These are phyloP conservation scores for Pseudonaja textilis DNA, from an alignment of 2,113 vertebrate species.

Conservation along the genomic window DNA sequence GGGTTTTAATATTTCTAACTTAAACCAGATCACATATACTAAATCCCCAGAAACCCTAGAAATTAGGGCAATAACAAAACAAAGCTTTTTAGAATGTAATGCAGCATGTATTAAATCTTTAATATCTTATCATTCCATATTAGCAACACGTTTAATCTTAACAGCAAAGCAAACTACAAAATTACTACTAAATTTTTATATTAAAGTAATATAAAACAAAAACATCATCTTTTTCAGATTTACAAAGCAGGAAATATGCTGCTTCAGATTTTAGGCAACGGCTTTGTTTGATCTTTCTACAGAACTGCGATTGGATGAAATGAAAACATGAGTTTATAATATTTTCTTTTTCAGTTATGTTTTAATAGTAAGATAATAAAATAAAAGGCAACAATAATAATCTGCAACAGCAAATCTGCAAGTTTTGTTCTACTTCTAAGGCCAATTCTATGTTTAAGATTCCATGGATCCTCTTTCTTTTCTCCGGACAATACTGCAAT, in stretches of 20 bases:
- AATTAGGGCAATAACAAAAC: neutral
- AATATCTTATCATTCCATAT: neutral
- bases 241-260: neutral
- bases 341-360: neutral
- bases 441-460: neutral
- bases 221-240: neutral
- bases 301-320: neutral
- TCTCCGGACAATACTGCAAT: neutral
- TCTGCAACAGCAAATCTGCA: neutral
- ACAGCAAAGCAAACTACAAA: neutral
- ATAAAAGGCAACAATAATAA: neutral
- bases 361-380: neutral
- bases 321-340: neutral
- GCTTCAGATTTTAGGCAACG: neutral
- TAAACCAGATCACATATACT: neutral
- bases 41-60: neutral
- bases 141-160: neutral
- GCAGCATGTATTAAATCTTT: neutral
- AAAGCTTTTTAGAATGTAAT: constrained; percentile 17
- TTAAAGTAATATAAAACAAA: neutral
- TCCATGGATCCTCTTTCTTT: neutral
- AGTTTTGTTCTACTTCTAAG: neutral
- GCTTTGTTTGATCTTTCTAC: neutral
- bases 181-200: neutral
- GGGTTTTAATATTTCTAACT: neutral